Conservation (phyloP, 2,113 vertebrate species). For the Vombatus ursinus region DNA sequence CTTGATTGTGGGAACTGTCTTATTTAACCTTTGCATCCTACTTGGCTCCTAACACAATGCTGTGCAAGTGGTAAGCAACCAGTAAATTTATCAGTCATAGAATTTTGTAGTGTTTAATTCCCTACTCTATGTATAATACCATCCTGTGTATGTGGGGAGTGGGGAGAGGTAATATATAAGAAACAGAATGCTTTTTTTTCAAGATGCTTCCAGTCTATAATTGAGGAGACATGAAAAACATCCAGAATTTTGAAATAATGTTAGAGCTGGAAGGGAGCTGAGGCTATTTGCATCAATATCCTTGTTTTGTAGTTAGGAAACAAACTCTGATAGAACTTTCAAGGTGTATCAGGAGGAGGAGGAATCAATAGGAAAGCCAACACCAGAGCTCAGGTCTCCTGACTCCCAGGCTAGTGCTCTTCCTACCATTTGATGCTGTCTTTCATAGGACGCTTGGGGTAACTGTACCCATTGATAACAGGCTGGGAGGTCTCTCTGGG, state of each 20-base stretch:
- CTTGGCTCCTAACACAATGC: neutral
- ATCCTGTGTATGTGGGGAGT: neutral
- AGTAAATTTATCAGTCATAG: neutral
- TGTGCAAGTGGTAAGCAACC: neutral
- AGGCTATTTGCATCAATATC: neutral
- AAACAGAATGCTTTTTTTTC: neutral
- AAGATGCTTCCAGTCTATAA: neutral
- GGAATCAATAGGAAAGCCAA: neutral
- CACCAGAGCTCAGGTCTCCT: neutral
- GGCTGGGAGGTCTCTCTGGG: neutral
- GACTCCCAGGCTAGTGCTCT: neutral
- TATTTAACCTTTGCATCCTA: neutral
- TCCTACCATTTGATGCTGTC: neutral
- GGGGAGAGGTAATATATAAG: neutral
- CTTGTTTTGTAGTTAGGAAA: neutral
- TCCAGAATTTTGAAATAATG: neutral
- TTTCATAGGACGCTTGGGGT: neutral
- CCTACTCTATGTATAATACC: neutral
- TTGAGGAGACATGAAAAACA: neutral
- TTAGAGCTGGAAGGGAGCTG: neutral
- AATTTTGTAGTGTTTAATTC: neutral
- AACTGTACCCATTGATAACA: neutral
- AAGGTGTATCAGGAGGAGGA: neutral
- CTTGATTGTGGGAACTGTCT: neutral
- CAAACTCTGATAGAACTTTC: neutral